phyloP scores from a whole-genome alignment of 2,888 invertebrate species.

The Mesorhabditis belari region DNA sequence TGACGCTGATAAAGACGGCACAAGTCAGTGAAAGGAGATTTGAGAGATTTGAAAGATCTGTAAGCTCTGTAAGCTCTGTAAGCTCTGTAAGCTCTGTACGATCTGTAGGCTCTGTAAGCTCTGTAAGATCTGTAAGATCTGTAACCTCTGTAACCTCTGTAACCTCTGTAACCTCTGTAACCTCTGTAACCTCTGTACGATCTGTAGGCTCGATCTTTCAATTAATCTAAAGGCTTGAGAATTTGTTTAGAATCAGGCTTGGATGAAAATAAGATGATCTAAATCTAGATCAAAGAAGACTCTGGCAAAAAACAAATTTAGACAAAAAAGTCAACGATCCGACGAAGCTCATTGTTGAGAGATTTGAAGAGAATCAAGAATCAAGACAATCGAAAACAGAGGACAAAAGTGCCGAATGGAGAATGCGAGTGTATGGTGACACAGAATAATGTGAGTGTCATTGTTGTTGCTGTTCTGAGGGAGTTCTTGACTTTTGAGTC shows the following conservation, averaged over 20 bases:
- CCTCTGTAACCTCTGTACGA: no score
- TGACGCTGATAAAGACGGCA: constrained; percentile 46
- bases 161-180: no score
- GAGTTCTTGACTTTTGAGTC: constrained; percentile 5
- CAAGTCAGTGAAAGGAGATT: no score
- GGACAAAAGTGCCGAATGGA: constrained; percentile 10
- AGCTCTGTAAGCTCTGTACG: no score
- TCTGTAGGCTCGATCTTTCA: no score
- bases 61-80: no score
- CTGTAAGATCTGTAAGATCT: no score
- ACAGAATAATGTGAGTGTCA: constrained; percentile 26
- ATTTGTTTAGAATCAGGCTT: no score
- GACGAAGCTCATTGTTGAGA: constrained; percentile 43
- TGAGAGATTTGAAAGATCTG: no score
- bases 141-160: no score
- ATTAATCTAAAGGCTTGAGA: no score
- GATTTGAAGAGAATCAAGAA: constrained; percentile 49
- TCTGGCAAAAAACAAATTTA: constrained; percentile 6
- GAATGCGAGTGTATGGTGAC: not conserved
- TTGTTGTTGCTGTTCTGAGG: constrained; percentile 17
- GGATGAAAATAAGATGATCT: not conserved
- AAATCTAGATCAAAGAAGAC: not conserved
- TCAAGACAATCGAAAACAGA: constrained; percentile 36
- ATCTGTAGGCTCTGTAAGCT: no score
- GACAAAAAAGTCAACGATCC: constrained; percentile 44